phyloP scores from a whole-genome alignment of 2,113 vertebrate species.

The Pangasianodon hypophthalmus region DNA sequence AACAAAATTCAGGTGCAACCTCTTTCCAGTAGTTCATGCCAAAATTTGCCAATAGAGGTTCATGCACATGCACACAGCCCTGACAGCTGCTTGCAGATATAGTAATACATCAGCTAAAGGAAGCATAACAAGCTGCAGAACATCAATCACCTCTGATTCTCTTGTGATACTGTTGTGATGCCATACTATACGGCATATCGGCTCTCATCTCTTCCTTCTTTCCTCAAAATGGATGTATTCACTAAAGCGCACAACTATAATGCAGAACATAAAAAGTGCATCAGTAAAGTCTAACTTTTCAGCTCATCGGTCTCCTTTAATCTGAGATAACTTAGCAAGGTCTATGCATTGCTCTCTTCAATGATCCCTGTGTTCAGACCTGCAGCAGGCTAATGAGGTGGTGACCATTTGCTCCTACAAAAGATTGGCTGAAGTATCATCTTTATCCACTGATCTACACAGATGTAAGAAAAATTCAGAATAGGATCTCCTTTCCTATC shows the following conservation, averaged over 20 bases:
- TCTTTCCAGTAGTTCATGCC: background rate
- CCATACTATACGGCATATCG: background rate
- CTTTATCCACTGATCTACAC: background rate
- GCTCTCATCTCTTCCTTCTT: constrained; percentile 1
- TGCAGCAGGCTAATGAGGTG: background rate
- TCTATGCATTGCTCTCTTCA: background rate
- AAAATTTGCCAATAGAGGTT: background rate
- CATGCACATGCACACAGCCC: background rate
- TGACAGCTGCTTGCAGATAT: background rate
- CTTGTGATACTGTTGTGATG: background rate
- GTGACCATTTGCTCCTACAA: background rate
- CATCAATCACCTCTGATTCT: background rate
- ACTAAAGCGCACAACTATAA: background rate
- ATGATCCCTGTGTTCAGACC: background rate
- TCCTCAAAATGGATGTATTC: background rate
- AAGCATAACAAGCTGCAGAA: background rate
- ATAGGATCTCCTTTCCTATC: background rate
- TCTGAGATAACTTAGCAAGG: background rate
- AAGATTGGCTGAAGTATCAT: background rate
- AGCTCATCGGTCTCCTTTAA: background rate
- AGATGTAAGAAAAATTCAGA: background rate
- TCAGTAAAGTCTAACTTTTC: background rate
- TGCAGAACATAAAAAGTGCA: background rate
- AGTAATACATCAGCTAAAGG: background rate
- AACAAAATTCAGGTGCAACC: background rate